Base-by-base conservation (phyloP, 2,797 vertebrate species). In the Eulemur coronatus region DNA sequence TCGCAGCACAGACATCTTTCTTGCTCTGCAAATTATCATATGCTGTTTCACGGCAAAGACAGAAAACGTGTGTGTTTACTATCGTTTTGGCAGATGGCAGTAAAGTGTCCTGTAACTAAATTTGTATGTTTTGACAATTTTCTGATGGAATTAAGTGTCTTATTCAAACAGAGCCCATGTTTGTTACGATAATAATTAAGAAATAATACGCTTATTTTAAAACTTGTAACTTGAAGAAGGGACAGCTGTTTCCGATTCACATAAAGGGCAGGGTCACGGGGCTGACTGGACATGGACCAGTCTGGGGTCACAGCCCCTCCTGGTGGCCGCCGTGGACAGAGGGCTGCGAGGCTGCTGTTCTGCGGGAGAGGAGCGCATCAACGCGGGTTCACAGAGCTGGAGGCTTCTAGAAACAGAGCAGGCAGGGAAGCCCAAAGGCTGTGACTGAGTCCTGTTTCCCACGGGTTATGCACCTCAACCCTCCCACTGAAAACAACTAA, bases 51-150 rank as follows among this genome's bases (percentile, higher is more conserved):
- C 46, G 89, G 84, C 92, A 55, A 33, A 89, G 17, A 85, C 26
- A 24, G 65, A 87, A 84, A 50, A 57, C 72, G 30, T 59, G 30
- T 78, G 65, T 94, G 91, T 91, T 95, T 89, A 52, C 79, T 67
- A 84, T 57, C 55, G 38, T 41, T 89, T 89, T 48, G 65, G 50
- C 57, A 96, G 84, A 81, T 80, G 75, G 80, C 55, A n/a, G 85
- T n/a, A 28, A 89, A 78, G 38, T 55, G 72, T 35, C 89, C 91
- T 61, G 33, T 81, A 75, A 92, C 84, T 89, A 75, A 41, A 70
- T 89, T 35, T 43, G 17, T 81, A 18, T 81, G 48, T 94, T 89
- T 94, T 89, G 92, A 80, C 79, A 92, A 46, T 80, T 76, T 61
- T 61, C 14, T 41, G 73, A 65, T 81, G 92, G 80, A 86, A 70